Base-by-base conservation (phyloP, 2,113 vertebrate species). In the Rhabdomys dilectus region DNA sequence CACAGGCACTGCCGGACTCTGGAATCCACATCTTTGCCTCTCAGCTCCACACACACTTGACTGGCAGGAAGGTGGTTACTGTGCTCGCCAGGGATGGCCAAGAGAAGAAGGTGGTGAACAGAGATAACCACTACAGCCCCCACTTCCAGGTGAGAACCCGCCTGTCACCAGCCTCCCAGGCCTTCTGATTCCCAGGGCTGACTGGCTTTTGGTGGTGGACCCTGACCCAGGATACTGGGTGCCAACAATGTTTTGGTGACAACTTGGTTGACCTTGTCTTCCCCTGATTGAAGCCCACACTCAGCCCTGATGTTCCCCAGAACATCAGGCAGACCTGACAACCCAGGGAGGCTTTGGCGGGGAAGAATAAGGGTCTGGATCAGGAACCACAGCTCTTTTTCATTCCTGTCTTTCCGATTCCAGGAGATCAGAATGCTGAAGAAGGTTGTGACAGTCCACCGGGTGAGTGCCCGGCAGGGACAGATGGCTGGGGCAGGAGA, bases 31-130 rank as follows among this genome's bases (percentile, higher is more conserved):
- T 99, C 95, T 99, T 99, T 19, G 99, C 99, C 6, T 99, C 99
- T 0, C 99, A 99, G 98, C 99, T 99, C 62, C 99, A 99, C 98
- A 99, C 99, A 0, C 99, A 99, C 98, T 98, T 99, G 98, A 98
- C 99, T 0, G 99, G 99, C 3, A 98, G 98, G 0, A 98, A 98
- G 60, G 99, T 99, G 98, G 98, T 98, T 96, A 99, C 99, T 0
- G 98, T 99, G 70, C 97, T 99, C 97, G 97, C 98, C 75, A 98
- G 99, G 90, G 98, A 96, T 0, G 99, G 99, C 16, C 98, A 16
- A 17, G 99, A 99, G 98, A 56, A 26, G 96, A 98, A 98, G 96
- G 88, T 99, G 0, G 99, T 99, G 62, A 99, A 99, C 19, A 98
- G 98, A 0, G 99, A 99, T n/a, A 42, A 96, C n/a, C 99, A 99